phyloP scores from a whole-genome alignment of 2,113 vertebrate species.

The Bufo gargarizans region DNA sequence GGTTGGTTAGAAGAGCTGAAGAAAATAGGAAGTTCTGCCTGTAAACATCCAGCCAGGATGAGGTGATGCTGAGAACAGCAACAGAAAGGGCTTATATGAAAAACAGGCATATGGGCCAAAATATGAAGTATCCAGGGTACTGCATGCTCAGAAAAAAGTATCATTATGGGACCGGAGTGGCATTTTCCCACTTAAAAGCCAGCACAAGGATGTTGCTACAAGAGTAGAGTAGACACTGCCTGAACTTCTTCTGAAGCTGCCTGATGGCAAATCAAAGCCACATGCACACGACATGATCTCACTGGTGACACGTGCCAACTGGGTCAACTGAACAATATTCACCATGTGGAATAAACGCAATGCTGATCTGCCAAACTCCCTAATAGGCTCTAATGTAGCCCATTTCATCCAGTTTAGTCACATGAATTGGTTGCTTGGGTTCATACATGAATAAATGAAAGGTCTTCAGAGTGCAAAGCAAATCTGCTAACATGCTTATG shows the following conservation, averaged over 20 bases:
- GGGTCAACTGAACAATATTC: slow-evolving; percentile 12
- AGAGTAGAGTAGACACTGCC: neutral
- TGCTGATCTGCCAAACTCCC: neutral
- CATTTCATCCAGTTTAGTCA: slow-evolving; percentile 6
- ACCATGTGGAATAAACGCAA: neutral
- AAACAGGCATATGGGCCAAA: no score
- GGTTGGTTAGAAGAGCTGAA: no score
- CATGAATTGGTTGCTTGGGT: neutral
- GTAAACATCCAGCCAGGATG: no score
- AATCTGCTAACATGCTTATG: neutral
- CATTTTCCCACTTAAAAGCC: neutral
- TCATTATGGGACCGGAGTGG: no score
- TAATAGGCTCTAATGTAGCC: neutral
- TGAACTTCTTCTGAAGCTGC: neutral
- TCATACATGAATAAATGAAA: neutral
- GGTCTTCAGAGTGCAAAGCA: neutral
- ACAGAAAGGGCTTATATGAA: no score
- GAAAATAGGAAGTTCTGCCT: no score
- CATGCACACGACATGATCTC: neutral
- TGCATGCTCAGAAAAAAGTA: no score
- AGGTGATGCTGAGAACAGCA: no score
- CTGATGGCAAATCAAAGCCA: neutral
- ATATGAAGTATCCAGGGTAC: no score
- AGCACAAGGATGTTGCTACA: neutral
- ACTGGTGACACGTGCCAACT: neutral